Percentiles rank a stretch among this genome's conserved stretches.
phyloP scores from a whole-genome alignment of 2,113 vertebrate species.

The Carollia perspicillata region DNA sequence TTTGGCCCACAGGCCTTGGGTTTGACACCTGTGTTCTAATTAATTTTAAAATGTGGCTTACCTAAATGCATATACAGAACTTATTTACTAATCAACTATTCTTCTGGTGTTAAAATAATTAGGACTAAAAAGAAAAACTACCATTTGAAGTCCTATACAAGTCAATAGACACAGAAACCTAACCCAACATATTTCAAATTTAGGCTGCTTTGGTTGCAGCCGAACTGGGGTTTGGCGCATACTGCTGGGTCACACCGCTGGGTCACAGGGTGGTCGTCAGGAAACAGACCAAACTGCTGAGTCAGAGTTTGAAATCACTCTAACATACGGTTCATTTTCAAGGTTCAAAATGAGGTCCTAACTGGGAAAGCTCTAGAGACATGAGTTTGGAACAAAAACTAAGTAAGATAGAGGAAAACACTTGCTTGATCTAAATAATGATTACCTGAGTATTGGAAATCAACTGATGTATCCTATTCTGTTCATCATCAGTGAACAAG shows the following conservation, averaged over 20 bases:
- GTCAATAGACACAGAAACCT: neutral
- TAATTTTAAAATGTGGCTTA: neutral
- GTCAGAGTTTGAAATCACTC: neutral
- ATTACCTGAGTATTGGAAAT: neutral
- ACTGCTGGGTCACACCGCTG: neutral
- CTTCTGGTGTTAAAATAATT: neutral
- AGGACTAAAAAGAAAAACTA: neutral
- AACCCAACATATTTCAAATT: neutral
- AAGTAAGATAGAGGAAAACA: neutral
- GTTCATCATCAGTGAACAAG: neutral
- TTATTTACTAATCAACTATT: neutral
- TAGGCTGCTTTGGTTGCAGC: neutral
- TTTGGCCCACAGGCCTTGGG: too few species aligned
- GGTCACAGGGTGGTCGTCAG: neutral
- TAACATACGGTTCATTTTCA: neutral
- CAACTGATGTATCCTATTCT: neutral
- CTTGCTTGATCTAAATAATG: neutral
- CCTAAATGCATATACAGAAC: neutral
- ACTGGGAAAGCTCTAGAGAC: neutral
- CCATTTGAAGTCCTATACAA: neutral
- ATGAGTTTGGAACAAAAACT: neutral
- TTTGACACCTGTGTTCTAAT: neutral
- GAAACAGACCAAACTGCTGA: neutral
- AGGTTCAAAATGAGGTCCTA: neutral
- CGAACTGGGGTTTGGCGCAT: neutral